Conservation (phyloP, 2,888 invertebrate genomes). For the Macaria liturata region DNA sequence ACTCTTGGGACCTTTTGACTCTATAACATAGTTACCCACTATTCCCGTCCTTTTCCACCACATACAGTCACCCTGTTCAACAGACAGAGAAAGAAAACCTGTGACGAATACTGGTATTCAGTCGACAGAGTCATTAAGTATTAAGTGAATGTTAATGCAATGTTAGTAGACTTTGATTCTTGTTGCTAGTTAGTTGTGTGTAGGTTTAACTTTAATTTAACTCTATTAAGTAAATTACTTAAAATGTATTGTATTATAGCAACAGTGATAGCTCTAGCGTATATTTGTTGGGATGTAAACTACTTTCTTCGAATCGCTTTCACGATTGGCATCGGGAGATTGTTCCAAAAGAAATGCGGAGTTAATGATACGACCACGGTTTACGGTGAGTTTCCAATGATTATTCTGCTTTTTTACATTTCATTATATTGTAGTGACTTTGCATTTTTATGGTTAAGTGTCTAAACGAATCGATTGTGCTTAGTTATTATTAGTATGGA, state of each 20-base stretch:
- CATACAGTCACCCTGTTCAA: not conserved
- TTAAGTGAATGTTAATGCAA: slow-evolving; percentile 1
- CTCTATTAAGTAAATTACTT: not conserved
- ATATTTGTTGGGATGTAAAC: slow-evolving; percentile 90
- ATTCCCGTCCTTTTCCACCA: slow-evolving; percentile 12
- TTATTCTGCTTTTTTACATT: not conserved
- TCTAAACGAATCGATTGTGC: no score
- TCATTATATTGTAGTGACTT: no score
- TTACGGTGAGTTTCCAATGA: slow-evolving; percentile 86
- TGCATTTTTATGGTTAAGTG: no score
- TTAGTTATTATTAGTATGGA: no score
- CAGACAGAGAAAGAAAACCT: not conserved
- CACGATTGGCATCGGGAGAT: slow-evolving; percentile 86
- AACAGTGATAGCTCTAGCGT: slow-evolving; percentile 80
- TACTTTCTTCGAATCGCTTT: slow-evolving; percentile 89
- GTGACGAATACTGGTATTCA: not conserved
- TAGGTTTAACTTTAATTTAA: slow-evolving; percentile 6
- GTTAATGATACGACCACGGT: slow-evolving; percentile 88
- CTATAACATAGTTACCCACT: not conserved
- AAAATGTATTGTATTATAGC: slow-evolving; percentile 67
- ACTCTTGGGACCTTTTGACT: slow-evolving; percentile 5
- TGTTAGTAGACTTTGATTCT: slow-evolving; percentile 17
- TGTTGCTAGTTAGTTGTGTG: slow-evolving; percentile 14
- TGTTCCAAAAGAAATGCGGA: slow-evolving; percentile 88
- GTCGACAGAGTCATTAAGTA: slow-evolving; percentile 5